Evolutionary conservation across 1,140 invertebrate species (phyloP), one percentile per base, ranked within the genome.

Genomic region (Aporrectodea caliginosa): DNA sequence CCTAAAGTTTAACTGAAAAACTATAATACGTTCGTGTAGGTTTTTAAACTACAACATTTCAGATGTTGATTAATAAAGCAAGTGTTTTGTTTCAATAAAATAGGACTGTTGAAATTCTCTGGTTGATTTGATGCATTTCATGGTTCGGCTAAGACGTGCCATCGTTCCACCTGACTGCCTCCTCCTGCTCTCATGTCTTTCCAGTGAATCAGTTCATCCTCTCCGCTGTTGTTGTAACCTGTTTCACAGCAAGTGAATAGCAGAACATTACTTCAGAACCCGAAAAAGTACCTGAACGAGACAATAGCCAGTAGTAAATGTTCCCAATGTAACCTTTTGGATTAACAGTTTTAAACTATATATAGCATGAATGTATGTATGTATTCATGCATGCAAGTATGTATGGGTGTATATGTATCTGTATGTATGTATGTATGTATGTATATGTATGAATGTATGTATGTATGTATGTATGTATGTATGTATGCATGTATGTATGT

Each of bases 201-300:
- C 95, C 96, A 98, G 86, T 98, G 96, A 12, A 93, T 91, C 27
- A 93, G 89, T 87, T 97, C 95, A 84, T 97, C 95, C 72, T 94
- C 93, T 27, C 95, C 95, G 31, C 94, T 96, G 81, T 94, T 94
- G 88, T 94, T 96, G 84, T 94, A 90, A 16, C 96, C 87, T 88
- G 77, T 35, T 84, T 81, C 58, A 6, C 6, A 58, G 6, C 6
- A 58, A 6, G 43, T 58, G 6, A 12, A 58, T 22, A 22, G 6
- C 6, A 12, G 6, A 58, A 58, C 43, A 58, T 22, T 12, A 6
- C 6, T 22, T 12, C 43, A 58, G 6, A 58, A 58, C 43, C 6
- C 43, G 22, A 6, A 58, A 6, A 58, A 6, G 22, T 22, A 58
- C 43, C 6, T 22, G 22, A 6, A 58, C 43, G 22, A 6, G 22